Percentiles rank a stretch among this genome's conserved stretches.
Evolutionary conservation across 1,140 invertebrate genomes (phyloP).

Genomic region (Caenorhabditis remanei): DNA sequence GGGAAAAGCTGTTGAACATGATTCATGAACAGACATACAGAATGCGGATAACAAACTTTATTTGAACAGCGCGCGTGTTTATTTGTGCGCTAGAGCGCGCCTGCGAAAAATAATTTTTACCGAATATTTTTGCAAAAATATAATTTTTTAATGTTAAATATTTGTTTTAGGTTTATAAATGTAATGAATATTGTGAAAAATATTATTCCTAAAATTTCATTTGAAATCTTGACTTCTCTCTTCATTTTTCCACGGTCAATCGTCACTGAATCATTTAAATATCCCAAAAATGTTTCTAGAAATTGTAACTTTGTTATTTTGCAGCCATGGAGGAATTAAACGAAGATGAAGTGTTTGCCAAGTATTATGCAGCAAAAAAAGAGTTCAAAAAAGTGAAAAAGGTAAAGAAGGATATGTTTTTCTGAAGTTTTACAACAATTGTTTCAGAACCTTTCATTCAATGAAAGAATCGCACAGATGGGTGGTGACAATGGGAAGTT

Average conservation of each 20-base stretch:
- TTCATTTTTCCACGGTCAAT: too few relatives aligned
- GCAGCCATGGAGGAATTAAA: conserved; percentile 11
- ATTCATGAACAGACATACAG: neutral
- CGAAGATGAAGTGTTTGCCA: conserved; percentile 33
- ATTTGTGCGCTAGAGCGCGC: neutral
- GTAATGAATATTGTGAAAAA: too few relatives aligned
- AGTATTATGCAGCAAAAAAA: conserved; percentile 28
- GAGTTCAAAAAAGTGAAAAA: conserved; percentile 45
- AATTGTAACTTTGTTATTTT: neutral
- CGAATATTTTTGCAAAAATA: too few relatives aligned
- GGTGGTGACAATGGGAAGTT: conserved; percentile 42
- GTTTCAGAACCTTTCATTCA: conserved; percentile 24
- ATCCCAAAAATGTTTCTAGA: neutral
- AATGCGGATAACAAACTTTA: neutral
- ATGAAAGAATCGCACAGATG: conserved; percentile 30
- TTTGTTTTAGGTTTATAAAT: neutral
- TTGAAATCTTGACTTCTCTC: too few relatives aligned
- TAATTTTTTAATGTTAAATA: too few relatives aligned
- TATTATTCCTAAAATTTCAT: too few relatives aligned
- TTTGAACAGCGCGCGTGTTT: neutral
- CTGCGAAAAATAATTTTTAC: neutral
- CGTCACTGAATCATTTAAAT: neutral
- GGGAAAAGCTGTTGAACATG: too few relatives aligned
- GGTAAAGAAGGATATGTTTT: neutral
- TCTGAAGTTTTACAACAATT: neutral